Conservation (phyloP, 2,113 vertebrate species). For the Sapajus apella region DNA sequence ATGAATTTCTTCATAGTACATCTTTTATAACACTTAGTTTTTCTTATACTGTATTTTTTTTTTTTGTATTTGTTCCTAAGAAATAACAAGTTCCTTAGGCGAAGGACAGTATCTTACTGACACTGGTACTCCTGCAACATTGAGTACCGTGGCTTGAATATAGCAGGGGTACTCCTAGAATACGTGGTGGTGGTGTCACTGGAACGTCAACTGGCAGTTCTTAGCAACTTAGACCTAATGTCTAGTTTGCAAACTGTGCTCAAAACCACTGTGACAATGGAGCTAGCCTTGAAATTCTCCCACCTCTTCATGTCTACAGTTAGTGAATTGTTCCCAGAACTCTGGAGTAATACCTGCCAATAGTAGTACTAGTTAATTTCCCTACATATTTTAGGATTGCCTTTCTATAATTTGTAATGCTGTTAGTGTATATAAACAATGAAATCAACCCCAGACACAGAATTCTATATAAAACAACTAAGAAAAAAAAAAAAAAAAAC, state of each 20-base stretch:
- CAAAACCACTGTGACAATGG: neutral
- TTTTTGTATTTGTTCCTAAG: neutral
- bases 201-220: neutral
- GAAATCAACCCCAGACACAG: neutral
- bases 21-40: neutral
- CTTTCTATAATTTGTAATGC: neutral
- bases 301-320: neutral
- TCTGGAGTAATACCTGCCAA: neutral
- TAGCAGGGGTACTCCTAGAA: neutral
- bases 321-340: neutral
- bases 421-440: neutral
- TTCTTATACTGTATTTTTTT: neutral
- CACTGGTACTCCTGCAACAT: neutral
- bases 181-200: fast-evolving
- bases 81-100: neutral
- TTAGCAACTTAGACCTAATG: neutral
- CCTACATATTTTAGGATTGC: neutral
- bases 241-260: neutral
- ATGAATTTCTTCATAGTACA: neutral
- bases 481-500: neutral
- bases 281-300: neutral
- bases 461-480: conserved; percentile 5
- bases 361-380: neutral
- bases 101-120: neutral
- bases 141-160: neutral